Percentiles rank a stretch among this genome's conserved stretches.
These are phyloP conservation scores for Mermis nigrescens DNA, from an alignment of 2,888 invertebrate genomes.

Conservation along the genomic window DNA sequence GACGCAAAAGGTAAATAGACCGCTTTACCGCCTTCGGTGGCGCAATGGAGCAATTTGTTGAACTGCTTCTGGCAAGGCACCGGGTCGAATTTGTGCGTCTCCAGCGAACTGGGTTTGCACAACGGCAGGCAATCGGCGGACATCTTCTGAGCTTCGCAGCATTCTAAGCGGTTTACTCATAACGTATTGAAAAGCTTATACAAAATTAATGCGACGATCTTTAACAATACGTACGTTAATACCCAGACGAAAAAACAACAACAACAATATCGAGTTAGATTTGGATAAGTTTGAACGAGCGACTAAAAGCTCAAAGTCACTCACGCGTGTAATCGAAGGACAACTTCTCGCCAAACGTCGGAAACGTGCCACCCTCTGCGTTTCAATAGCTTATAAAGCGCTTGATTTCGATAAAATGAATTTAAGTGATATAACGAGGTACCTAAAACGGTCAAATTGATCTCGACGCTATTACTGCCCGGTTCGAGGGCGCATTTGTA, in stretches of 20 bases:
- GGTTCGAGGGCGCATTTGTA: slow-evolving; percentile 8
- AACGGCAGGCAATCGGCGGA: slow-evolving; percentile 58
- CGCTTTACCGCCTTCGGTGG: slow-evolving; percentile 10
- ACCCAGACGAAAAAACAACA: too few species aligned
- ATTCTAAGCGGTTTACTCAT: slow-evolving; percentile 39
- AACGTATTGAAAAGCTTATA: background rate
- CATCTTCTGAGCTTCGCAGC: slow-evolving; percentile 60
- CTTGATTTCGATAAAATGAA: background rate
- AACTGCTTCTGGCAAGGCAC: slow-evolving; percentile 8
- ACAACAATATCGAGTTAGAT: too few species aligned
- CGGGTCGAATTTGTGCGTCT: slow-evolving; percentile 26
- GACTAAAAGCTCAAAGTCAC: background rate
- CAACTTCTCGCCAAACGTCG: slow-evolving; percentile 7
- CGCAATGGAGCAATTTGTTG: slow-evolving; percentile 10
- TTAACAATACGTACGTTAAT: background rate
- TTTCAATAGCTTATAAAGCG: background rate
- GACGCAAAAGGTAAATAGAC: background rate
- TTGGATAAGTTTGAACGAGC: too few species aligned
- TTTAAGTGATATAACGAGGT: background rate
- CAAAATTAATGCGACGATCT: background rate
- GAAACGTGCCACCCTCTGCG: slow-evolving; percentile 9
- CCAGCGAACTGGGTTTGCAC: slow-evolving; percentile 39
- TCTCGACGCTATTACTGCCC: background rate
- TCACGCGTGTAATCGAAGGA: slow-evolving; percentile 11
- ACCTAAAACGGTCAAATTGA: slow-evolving; percentile 5